Evolutionary conservation across 2,888 invertebrate species (phyloP), one percentile per base, ranked within the genome.

Genomic region (Diloba caeruleocephala): DNA sequence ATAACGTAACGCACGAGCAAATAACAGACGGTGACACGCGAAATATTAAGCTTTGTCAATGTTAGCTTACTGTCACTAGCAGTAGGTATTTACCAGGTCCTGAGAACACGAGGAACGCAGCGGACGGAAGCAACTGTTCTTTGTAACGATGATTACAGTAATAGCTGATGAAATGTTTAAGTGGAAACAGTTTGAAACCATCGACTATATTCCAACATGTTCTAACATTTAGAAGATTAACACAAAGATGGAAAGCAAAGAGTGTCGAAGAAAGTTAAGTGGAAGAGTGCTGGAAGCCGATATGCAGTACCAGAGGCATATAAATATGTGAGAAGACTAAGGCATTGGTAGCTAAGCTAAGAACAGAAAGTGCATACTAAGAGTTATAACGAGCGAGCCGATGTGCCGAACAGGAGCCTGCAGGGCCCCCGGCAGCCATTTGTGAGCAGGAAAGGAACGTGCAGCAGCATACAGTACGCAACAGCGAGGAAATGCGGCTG

Each of bases 1-100:
- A 79, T 84, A 83, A 73, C 68, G 55, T 69, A 60, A 81, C 73
- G 59, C 73, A 45, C 62, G 64, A 42, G 74, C 76, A 84, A 83
- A 82, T 70, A 83, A 41, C 29, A 54, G 45, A 55, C 37, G 49
- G 21, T 21, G 58, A 45, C 10, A 5, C 26, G 26, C 49, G 50
- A 63, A 64, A 21, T 54, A 58, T 37, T 36, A 45, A 33, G 55
- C 37, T 46, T 36, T 12, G 36, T 10, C 32, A 50, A 44, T 51
- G 34, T 54, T 60, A 57, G 51, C 32, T 9, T 25, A 49, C 36
- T 49, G 43, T 51, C 50, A 56, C 15, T 23, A 31, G 12, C n/a
- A n/a, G n/a, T n/a, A 21, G 32, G 54, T 43, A 48, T 51, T 41
- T 44, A 52, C 60, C 43, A 31, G 41, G 31, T 37, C 25, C 38